These are phyloP conservation scores for Bagarius yarrelli DNA, from an alignment of 2,113 vertebrate species.

Conservation along the genomic window DNA sequence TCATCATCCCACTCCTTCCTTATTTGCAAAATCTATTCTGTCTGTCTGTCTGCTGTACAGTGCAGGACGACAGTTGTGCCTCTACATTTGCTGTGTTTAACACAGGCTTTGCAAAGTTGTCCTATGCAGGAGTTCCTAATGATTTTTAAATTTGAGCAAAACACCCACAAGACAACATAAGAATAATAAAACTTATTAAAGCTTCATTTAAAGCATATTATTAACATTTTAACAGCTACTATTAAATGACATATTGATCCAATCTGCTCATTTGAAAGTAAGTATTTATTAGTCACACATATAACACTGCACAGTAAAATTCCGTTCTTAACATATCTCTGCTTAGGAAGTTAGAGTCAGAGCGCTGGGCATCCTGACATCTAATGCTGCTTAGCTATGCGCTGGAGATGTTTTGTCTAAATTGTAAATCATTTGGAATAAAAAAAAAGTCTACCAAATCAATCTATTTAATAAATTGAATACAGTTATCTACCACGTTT, in stretches of 20 bases:
- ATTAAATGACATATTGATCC: not conserved
- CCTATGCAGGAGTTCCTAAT: not conserved
- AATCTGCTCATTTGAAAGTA: too few relatives aligned
- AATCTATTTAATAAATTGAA: not conserved
- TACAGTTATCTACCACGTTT: not conserved
- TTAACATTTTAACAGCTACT: not conserved
- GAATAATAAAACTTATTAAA: not conserved
- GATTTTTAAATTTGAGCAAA: not conserved
- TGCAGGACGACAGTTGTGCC: too few relatives aligned
- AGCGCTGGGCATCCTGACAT: too few relatives aligned
- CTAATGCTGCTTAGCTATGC: not conserved
- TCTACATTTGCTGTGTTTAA: too few relatives aligned
- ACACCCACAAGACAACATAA: not conserved
- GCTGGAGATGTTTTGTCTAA: not conserved
- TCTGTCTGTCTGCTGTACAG: too few relatives aligned
- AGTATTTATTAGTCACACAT: too few relatives aligned
- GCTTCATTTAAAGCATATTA: not conserved
- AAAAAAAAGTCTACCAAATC: not conserved
- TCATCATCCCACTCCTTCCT: too few relatives aligned
- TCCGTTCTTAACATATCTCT: too few relatives aligned
- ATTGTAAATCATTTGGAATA: not conserved
- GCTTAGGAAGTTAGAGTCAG: too few relatives aligned
- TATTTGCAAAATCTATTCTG: too few relatives aligned
- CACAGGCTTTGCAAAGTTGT: too few relatives aligned
- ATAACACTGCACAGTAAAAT: too few relatives aligned